Conservation (phyloP, 2,888 invertebrate species). For the Diaperis boleti region DNA sequence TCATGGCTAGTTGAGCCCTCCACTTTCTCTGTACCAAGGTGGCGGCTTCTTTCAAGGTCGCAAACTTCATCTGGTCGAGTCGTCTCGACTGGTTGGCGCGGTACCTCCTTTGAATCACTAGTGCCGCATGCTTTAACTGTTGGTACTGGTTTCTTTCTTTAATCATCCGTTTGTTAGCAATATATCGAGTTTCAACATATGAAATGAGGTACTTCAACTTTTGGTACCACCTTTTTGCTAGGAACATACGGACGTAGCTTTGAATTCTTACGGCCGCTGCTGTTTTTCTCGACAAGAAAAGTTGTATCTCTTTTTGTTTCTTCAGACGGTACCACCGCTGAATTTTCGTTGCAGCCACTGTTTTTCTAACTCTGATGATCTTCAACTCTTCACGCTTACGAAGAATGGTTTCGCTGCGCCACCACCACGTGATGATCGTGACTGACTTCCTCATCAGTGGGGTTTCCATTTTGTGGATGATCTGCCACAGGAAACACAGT, state of each 20-base stretch:
- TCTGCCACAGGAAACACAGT: constrained; percentile 87
- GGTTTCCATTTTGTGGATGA: constrained; percentile 86
- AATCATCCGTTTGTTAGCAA: constrained; percentile 47
- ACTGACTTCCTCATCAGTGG: constrained; percentile 80
- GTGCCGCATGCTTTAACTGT: constrained; percentile 60
- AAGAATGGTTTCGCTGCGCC: constrained; percentile 74
- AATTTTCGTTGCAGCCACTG: constrained; percentile 71
- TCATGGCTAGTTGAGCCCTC: neutral
- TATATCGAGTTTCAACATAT: constrained; percentile 49
- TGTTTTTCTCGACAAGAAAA: no score
- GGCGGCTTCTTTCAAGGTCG: neutral
- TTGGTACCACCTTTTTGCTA: constrained; percentile 47
- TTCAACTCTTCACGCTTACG: constrained; percentile 65
- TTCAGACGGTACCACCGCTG: constrained; percentile 74
- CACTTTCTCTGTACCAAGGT: neutral
- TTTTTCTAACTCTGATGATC: constrained; percentile 64
- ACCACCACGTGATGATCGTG: constrained; percentile 77
- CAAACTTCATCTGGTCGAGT: neutral
- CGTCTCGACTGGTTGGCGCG: neutral
- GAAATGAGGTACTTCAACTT: constrained; percentile 40
- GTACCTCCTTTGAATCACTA: constrained; percentile 65
- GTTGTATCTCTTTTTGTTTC: no score
- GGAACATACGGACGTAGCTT: constrained; percentile 47
- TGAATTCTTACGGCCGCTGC: constrained; percentile 55
- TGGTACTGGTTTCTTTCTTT: constrained; percentile 54